phyloP scores from a whole-genome alignment of 1,140 invertebrate species.

The Apolygus lucorum region DNA sequence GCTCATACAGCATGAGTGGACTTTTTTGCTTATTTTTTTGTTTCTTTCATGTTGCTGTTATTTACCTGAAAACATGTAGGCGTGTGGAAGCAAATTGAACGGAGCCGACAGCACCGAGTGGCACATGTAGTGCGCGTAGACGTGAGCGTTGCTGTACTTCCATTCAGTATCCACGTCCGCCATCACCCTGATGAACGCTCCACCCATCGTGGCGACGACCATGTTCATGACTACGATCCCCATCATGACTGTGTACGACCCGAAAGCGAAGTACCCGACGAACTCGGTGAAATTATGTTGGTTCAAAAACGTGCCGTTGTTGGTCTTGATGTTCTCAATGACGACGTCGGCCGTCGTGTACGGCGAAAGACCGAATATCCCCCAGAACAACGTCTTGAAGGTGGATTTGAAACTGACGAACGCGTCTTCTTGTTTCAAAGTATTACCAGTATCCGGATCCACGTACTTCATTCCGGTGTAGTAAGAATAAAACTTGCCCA shows the following conservation, averaged over 20 bases:
- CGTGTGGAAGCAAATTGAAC: neutral
- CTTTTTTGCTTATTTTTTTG: too few species aligned
- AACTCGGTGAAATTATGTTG: neutral
- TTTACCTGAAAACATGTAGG: too few species aligned
- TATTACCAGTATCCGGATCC: neutral
- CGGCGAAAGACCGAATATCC: neutral
- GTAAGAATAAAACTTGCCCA: neutral
- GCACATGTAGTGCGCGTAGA: neutral
- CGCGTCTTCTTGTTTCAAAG: neutral
- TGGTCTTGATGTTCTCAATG: neutral
- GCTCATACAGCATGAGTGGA: too few species aligned
- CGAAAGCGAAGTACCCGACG: neutral
- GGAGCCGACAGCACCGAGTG: neutral
- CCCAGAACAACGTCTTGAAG: neutral
- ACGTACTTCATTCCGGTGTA: neutral
- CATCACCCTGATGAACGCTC: neutral
- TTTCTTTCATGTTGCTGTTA: too few species aligned
- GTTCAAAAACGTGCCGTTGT: neutral
- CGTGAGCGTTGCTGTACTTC: neutral
- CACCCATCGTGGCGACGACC: neutral
- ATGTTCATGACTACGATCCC: neutral
- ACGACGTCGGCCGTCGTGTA: neutral
- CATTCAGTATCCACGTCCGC: neutral
- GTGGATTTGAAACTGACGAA: neutral
- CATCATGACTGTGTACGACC: neutral